These are phyloP conservation scores for Ptilonorhynchus violaceus DNA, from an alignment of 2,113 vertebrate genomes.

Conservation along the genomic window DNA sequence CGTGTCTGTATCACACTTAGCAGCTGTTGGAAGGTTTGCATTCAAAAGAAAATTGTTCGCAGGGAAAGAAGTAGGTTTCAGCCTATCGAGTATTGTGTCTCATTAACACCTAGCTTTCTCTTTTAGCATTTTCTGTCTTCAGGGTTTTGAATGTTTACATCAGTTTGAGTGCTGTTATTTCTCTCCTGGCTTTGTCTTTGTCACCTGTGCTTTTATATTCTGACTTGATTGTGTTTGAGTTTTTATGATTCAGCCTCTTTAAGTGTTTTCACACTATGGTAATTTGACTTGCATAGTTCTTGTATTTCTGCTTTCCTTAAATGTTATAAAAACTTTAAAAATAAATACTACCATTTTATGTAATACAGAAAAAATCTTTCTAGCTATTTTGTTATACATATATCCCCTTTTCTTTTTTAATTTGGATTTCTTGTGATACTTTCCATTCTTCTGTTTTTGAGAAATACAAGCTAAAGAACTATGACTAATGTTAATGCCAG, in stretches of 20 bases:
- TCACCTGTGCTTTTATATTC: background rate
- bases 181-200: background rate
- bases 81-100: background rate
- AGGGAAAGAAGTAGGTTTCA: background rate
- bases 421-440: background rate
- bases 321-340: background rate
- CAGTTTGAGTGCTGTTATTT: background rate
- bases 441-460: background rate
- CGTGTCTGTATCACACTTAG: background rate
- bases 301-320: background rate
- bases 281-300: background rate
- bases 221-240: background rate
- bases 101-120: background rate
- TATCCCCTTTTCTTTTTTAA: rapidly evolving
- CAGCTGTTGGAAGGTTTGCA: background rate
- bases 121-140: background rate
- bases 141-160: background rate
- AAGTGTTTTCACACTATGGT: background rate
- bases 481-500: background rate
- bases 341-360: background rate
- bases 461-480: background rate
- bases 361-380: background rate
- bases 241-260: background rate
- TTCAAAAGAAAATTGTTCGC: background rate
- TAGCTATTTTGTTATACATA: background rate